A percentile compares a stretch with the other conserved stretches of the same genome.
These are phyloP conservation scores for Himantopus leucocephalus DNA, from an alignment of 2,113 vertebrate species.

Conservation along the genomic window DNA sequence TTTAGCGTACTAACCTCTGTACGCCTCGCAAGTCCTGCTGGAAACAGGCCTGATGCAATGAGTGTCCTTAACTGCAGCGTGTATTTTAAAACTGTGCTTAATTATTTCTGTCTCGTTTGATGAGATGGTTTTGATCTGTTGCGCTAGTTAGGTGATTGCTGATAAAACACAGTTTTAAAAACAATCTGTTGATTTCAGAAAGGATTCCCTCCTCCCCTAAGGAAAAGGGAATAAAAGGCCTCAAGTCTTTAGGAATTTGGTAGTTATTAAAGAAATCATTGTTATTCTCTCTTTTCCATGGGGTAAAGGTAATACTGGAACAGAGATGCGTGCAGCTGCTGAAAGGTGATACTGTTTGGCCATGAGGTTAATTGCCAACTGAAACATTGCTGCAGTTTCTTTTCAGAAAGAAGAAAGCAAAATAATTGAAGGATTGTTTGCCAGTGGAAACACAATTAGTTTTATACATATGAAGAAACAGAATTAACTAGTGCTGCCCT, in stretches of 20 bases:
- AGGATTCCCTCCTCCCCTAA: fast-evolving
- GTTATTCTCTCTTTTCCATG: neutral
- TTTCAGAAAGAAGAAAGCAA: neutral
- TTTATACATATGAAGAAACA: neutral
- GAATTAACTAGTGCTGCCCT: neutral
- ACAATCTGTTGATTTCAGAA: neutral
- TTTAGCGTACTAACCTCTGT: neutral
- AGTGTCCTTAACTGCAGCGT: neutral
- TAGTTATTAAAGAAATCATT: neutral
- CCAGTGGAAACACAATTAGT: neutral
- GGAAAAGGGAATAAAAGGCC: neutral
- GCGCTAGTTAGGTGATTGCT: neutral
- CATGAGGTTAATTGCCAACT: neutral
- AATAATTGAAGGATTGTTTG: neutral
- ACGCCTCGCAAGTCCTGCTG: neutral
- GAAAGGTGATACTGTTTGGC: neutral
- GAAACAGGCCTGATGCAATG: neutral
- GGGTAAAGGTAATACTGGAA: neutral
- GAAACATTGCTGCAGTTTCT: neutral
- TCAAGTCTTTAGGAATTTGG: neutral
- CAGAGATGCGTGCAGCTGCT: neutral
- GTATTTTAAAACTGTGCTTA: neutral
- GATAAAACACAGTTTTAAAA: neutral
- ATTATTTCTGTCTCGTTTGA: neutral
- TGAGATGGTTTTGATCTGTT: neutral